These are phyloP conservation scores for Lepeophtheirus salmonis DNA, from an alignment of 1,140 invertebrate species.

Conservation along the genomic window DNA sequence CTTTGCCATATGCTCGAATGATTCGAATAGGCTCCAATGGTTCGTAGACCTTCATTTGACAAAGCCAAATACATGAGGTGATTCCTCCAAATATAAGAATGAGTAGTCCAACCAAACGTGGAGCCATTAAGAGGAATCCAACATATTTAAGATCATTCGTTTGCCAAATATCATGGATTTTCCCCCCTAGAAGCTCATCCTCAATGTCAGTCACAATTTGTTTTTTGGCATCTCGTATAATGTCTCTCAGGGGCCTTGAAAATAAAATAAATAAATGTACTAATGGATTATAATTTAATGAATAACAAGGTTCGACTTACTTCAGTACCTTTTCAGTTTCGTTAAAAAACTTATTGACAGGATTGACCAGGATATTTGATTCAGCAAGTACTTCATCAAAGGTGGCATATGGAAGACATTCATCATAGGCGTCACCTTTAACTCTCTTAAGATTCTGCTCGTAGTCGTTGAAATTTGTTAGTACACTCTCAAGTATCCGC, in stretches of 20 bases:
- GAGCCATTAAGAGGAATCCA: conserved; percentile 10
- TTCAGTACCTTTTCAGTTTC: conserved; percentile 7
- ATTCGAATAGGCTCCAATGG: conserved; percentile 11
- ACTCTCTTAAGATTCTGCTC: conserved; percentile 3
- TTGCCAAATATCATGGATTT: conserved; percentile 8
- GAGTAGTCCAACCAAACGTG: conserved; percentile 8
- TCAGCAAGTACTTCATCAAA: conserved; percentile 4
- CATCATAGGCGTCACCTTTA: background rate
- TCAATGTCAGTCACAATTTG: conserved; percentile 13
- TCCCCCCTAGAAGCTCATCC: conserved; percentile 12
- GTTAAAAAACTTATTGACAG: conserved; percentile 6
- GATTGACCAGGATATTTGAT: conserved; percentile 2
- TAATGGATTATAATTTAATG: too few relatives aligned
- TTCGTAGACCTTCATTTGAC: conserved; percentile 8
- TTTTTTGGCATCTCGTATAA: conserved; percentile 9
- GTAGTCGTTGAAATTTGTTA: background rate
- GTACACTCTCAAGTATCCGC: background rate
- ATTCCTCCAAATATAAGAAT: conserved; percentile 14
- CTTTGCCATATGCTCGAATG: conserved; percentile 11
- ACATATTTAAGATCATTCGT: conserved; percentile 2
- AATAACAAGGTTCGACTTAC: too few relatives aligned
- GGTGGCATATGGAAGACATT: conserved; percentile 15
- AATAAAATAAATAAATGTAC: conserved; percentile 1
- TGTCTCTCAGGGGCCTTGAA: background rate
- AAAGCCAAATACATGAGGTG: background rate